Conservation (phyloP, 2,797 vertebrate genomes). For the Micropoecilia bifurca region DNA sequence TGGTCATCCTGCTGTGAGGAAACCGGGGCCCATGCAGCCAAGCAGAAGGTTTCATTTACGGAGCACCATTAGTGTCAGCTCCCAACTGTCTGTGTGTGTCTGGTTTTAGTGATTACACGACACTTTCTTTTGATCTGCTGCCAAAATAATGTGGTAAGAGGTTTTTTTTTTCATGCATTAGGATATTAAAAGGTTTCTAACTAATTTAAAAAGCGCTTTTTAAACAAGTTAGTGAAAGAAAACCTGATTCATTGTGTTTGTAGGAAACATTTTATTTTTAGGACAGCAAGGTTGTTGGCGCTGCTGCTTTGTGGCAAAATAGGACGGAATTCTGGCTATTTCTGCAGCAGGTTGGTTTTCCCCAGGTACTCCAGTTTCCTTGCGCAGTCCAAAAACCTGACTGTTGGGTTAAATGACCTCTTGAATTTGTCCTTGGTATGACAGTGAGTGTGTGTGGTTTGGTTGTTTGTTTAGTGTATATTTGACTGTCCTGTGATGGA, state of each 20-base stretch:
- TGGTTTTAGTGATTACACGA: not conserved
- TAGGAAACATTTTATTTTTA: not conserved
- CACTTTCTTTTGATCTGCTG: not conserved
- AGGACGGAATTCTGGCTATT: not conserved
- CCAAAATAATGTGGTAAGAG: not conserved
- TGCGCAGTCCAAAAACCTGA: not conserved
- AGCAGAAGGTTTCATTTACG: constrained; percentile 7
- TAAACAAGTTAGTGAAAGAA: not conserved
- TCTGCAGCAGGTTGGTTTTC: not conserved
- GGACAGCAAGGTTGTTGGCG: not conserved
- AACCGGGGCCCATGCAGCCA: not conserved
- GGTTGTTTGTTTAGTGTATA: not conserved
- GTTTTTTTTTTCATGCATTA: not conserved
- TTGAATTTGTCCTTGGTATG: not conserved
- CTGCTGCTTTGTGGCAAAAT: not conserved
- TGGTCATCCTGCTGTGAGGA: constrained; percentile 24
- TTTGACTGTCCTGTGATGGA: not conserved
- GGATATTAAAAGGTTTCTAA: not conserved
- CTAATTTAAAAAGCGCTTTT: too few relatives aligned
- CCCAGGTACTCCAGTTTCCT: not conserved
- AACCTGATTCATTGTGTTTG: not conserved
- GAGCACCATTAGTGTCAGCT: not conserved
- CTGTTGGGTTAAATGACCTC: not conserved
- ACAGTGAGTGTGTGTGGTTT: not conserved
- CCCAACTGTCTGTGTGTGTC: not conserved